A percentile compares a stretch with the other conserved stretches of the same genome.
Conservation (phyloP, 2,888 invertebrate species). For the Eupsilia transversa region DNA sequence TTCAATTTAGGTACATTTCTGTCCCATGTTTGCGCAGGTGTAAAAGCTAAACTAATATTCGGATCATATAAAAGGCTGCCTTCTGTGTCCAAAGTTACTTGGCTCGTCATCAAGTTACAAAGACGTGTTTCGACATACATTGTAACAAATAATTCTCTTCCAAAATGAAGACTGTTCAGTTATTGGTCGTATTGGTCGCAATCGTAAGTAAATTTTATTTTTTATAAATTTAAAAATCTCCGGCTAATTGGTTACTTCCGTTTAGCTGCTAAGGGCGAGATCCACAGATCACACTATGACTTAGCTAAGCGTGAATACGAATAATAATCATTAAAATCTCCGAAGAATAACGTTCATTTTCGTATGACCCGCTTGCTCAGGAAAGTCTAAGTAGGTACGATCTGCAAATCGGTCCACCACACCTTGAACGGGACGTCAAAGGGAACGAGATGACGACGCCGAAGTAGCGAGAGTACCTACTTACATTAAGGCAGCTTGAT, state of each 20-base stretch:
- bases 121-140: conserved; percentile 6
- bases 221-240: neutral
- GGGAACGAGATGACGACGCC: too few species aligned
- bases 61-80: conserved; percentile 32
- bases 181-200: neutral
- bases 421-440: too few species aligned
- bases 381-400: too few species aligned
- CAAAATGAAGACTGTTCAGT: conserved; percentile 16
- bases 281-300: neutral
- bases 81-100: neutral
- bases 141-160: neutral
- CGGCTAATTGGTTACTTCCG: neutral
- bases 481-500: too few species aligned
- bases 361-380: neutral
- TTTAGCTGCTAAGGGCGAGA: neutral
- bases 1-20: conserved; percentile 17
- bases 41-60: conserved; percentile 26
- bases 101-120: neutral
- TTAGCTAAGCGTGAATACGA: neutral
- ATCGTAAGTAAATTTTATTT: conserved; percentile 35
- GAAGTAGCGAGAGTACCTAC: too few species aligned
- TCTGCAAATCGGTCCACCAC: too few species aligned
- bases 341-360: neutral
- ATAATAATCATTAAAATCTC: neutral
- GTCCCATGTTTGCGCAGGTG: conserved; percentile 14